These are phyloP conservation scores for Steromphala cineraria DNA, from an alignment of 2,888 invertebrate species.

Conservation along the genomic window DNA sequence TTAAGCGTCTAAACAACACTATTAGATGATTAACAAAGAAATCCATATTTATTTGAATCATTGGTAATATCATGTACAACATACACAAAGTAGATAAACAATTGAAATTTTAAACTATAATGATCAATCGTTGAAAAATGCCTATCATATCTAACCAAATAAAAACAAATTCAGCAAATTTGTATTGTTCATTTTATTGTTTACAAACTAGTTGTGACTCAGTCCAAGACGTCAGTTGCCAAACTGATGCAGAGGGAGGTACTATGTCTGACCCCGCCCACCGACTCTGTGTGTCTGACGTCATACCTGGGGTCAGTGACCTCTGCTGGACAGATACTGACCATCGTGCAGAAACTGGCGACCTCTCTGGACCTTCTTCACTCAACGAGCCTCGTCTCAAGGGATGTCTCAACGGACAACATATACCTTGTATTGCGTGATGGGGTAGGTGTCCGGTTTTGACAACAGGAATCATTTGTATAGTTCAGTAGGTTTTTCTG, in stretches of 20 bases:
- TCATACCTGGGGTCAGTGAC: background rate
- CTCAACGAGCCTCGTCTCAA: background rate
- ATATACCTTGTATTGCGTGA: background rate
- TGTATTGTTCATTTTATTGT: too few species aligned
- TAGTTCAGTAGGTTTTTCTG: too few species aligned
- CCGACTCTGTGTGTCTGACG: background rate
- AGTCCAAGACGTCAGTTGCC: background rate
- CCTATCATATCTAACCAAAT: too few species aligned
- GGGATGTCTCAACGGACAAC: background rate
- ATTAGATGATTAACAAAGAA: too few species aligned
- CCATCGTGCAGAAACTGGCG: background rate
- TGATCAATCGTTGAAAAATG: too few species aligned
- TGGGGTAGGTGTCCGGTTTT: background rate
- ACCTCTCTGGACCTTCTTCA: background rate
- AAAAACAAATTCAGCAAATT: too few species aligned
- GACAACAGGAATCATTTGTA: too few species aligned
- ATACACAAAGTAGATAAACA: too few species aligned
- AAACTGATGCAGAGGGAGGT: background rate
- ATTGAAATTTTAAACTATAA: too few species aligned
- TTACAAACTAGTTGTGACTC: background rate
- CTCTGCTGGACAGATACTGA: background rate
- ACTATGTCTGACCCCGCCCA: background rate
- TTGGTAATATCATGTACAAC: too few species aligned
- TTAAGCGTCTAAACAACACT: too few species aligned
- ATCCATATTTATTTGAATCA: too few species aligned